Evolutionary conservation across 2,113 vertebrate genomes (phyloP), one percentile per base, ranked within the genome.

Genomic region (Tachysurus fulvidraco): DNA sequence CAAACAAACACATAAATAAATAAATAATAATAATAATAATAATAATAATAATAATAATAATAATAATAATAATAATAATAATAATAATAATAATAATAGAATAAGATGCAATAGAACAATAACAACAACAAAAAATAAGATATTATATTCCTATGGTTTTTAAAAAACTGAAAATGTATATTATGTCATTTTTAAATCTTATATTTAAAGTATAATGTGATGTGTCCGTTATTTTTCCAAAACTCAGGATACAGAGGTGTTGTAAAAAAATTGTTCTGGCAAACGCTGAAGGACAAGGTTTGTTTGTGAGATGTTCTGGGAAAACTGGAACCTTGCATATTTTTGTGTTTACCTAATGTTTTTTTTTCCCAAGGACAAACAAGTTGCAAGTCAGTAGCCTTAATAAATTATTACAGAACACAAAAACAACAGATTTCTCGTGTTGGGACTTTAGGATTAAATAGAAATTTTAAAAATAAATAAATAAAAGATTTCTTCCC

Each of bases 301-400:
- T 28, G 74, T 54, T n/a, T 74, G 59, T 50, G 30, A 59, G 46
- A 71, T 60, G 52, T 82, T 23, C 30, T 57, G n/a, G 46, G 79
- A 67, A 77, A 57, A 82, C 41, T 81, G 78, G 83, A 88, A 86
- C 55, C 73, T 78, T 86, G 89, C 89, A 83, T 80, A 88, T 89
- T 89, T 85, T 23, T 52, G 60, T 73, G 64, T 85, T 82, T 65
- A 83, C 64, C 81, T 50, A 85, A 83, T 88, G 79, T 83, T 89
- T 85, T 88, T 88, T 69, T 28, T 9, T 7, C 44, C 76, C 83
- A 89, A 90, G 88, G 88, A 88, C 89, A 87, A 88, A 86, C 73
- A 85, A 79, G 79, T 69, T 54, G 54, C 50, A 54, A 80, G 71
- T 85, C 81, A 14, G 67, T 85, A 83, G 78, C 85, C 85, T 90